Conservation (phyloP, 2,797 vertebrate genomes). For the Pitangus sulphuratus region DNA sequence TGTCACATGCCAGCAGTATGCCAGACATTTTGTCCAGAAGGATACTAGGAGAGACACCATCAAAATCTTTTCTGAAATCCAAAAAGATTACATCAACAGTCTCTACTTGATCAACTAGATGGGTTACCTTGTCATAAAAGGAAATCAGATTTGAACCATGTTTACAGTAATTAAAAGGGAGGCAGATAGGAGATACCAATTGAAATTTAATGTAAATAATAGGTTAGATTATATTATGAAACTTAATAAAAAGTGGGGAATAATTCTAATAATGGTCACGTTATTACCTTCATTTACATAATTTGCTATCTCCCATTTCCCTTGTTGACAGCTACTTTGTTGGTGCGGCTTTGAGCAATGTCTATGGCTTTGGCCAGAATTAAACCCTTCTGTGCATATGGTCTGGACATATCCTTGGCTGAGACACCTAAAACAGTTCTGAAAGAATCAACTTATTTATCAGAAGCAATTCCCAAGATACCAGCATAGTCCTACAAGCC, state of each 20-base stretch:
- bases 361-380: neutral
- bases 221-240: neutral
- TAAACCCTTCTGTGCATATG: accelerated
- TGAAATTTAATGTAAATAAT: neutral
- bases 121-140: neutral
- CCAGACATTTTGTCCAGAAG: neutral
- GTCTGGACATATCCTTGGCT: neutral
- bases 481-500: neutral
- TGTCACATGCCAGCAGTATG: neutral
- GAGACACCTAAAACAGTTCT: neutral
- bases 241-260: neutral
- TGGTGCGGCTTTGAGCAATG: neutral
- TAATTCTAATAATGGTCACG: neutral
- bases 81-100: neutral
- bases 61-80: neutral
- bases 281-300: neutral
- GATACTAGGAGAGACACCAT: neutral
- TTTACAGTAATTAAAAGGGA: neutral
- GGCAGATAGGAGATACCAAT: neutral
- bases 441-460: neutral
- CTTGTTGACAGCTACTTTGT: neutral
- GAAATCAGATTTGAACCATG: neutral
- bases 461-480: neutral
- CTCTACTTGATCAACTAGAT: neutral
- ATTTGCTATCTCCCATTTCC: neutral